These are phyloP conservation scores for Hoplias malabaricus DNA, from an alignment of 2,113 vertebrate genomes.

Conservation along the genomic window DNA sequence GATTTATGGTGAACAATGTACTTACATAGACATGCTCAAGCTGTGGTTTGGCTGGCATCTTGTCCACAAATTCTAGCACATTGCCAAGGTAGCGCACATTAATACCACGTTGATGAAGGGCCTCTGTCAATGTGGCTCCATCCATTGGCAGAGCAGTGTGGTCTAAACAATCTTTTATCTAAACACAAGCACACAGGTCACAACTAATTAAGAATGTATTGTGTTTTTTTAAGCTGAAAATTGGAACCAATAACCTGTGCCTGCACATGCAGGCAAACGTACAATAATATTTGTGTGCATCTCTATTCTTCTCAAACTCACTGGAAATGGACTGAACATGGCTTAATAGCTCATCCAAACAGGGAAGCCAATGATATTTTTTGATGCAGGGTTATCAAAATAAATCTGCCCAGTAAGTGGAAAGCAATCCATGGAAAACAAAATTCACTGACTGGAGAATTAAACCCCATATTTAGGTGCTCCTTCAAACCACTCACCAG, in stretches of 20 bases:
- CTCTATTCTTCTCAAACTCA: too few relatives aligned
- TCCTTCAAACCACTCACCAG: conserved; percentile 78
- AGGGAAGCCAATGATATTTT: too few relatives aligned
- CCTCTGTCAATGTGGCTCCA: conserved; percentile 87
- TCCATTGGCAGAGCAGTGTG: conserved; percentile 94
- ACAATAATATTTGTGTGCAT: too few relatives aligned
- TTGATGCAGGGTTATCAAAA: too few relatives aligned
- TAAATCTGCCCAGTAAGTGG: too few relatives aligned
- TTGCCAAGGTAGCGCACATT: conserved; percentile 93
- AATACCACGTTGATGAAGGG: conserved; percentile 94
- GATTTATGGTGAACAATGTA: not conserved
- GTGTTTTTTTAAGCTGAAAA: too few relatives aligned
- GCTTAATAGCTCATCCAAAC: too few relatives aligned
- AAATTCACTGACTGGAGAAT: not conserved
- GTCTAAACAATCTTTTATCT: conserved; percentile 97
- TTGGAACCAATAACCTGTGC: too few relatives aligned
- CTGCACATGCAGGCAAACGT: too few relatives aligned
- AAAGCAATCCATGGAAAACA: too few relatives aligned
- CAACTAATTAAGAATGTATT: too few relatives aligned
- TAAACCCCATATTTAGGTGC: not conserved
- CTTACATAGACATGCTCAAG: conserved; percentile 93
- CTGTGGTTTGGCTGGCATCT: conserved; percentile 82
- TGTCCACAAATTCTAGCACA: conserved; percentile 85
- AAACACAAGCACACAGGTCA: not conserved
- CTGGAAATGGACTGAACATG: too few relatives aligned